Evolutionary conservation across 2,113 vertebrate species (phyloP).

Genomic region (Albula glossodonta): DNA sequence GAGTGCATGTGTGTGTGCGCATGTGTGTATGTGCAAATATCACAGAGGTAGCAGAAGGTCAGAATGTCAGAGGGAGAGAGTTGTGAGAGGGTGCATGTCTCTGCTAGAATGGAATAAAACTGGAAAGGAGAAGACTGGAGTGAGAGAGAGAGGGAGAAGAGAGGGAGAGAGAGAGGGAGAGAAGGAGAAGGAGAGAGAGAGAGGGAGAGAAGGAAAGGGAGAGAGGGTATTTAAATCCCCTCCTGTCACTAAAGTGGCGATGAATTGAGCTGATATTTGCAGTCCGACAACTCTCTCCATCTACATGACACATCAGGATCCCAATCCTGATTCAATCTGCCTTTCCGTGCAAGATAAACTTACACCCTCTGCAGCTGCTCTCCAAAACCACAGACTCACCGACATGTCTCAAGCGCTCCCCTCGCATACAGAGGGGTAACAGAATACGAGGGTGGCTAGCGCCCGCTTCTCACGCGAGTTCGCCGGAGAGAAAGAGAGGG

Average conservation of each 20-base stretch:
- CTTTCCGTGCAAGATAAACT: conserved; percentile 6
- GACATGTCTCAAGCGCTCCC: not conserved
- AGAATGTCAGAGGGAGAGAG: not conserved
- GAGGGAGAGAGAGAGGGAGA: not conserved
- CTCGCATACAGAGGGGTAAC: conserved; percentile 6
- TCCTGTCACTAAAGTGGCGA: conserved; percentile 16
- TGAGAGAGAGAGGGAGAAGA: not conserved
- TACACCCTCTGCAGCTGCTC: not conserved
- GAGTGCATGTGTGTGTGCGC: not conserved
- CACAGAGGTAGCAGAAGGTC: not conserved
- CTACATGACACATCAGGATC: conserved; percentile 1
- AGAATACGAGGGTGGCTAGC: not conserved
- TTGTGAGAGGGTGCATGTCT: not conserved
- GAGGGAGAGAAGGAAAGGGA: not conserved
- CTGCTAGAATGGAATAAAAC: not conserved
- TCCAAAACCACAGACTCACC: not conserved
- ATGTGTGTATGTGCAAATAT: not conserved
- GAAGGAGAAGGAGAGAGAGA: not conserved
- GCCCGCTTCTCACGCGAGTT: not conserved
- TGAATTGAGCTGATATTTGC: not conserved
- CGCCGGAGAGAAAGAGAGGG: not conserved
- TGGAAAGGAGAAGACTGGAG: not conserved
- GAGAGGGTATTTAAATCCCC: conserved; percentile 30
- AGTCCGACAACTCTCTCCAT: conserved; percentile 6
- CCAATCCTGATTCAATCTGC: conserved; percentile 12